Conservation (phyloP, 2,888 invertebrate genomes). For the Alloplasta piceator region DNA sequence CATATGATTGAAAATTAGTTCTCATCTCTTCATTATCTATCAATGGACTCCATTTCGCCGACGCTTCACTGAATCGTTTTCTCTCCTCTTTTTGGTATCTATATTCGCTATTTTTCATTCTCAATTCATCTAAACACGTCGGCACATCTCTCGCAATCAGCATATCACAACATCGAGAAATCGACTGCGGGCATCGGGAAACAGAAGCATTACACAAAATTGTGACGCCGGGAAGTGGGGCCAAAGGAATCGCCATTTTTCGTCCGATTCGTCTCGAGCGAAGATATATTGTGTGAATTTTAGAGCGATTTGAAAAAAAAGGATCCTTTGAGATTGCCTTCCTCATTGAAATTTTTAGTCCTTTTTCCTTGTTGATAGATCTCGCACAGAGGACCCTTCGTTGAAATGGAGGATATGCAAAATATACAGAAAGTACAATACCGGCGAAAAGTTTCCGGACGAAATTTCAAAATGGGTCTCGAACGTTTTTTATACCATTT, state of each 20-base stretch:
- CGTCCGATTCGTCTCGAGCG: conserved; percentile 32
- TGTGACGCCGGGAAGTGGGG: conserved; percentile 21
- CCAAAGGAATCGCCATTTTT: conserved; percentile 1
- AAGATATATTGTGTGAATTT: too few species aligned
- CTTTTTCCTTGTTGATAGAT: too few species aligned
- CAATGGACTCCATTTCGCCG: not conserved
- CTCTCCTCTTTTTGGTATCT: conserved; percentile 1
- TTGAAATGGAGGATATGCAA: too few species aligned
- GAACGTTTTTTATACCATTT: too few species aligned
- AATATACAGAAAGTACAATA: too few species aligned
- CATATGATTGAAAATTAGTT: not conserved
- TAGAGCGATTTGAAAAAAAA: too few species aligned
- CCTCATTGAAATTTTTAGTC: not conserved
- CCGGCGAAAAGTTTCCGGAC: too few species aligned
- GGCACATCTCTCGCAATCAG: not conserved
- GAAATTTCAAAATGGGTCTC: too few species aligned
- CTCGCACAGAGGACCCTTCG: too few species aligned
- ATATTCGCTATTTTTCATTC: conserved; percentile 9
- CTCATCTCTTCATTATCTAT: not conserved
- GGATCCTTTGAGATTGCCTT: not conserved
- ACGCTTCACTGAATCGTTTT: conserved; percentile 10
- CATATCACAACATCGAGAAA: conserved; percentile 38
- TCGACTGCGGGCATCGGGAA: conserved; percentile 20
- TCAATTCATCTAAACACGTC: not conserved
- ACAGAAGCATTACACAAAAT: conserved; percentile 35